Evolutionary conservation across 1,140 invertebrate species (phyloP).

Genomic region (Diachasmimorpha longicaudata): DNA sequence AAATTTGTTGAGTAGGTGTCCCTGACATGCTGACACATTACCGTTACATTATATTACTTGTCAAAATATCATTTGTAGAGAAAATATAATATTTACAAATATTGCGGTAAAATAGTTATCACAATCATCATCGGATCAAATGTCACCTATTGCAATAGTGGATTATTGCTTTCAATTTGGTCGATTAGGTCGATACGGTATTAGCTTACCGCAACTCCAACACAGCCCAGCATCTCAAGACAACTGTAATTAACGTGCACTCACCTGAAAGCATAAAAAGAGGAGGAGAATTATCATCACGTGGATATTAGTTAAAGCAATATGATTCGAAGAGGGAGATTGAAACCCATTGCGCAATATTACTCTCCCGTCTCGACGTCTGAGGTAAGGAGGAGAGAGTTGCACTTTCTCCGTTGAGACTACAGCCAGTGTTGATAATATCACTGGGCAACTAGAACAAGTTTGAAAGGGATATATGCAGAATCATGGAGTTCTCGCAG

Average conservation of each 20-base stretch:
- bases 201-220: constrained; percentile 19
- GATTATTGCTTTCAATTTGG: constrained; percentile 16
- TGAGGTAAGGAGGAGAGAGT: constrained; percentile 12
- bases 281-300: constrained; percentile 10
- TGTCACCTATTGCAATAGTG: too few relatives aligned
- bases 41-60: too few relatives aligned
- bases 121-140: too few relatives aligned
- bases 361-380: neutral
- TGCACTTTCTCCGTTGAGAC: constrained; percentile 30
- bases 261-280: constrained; percentile 23
- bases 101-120: too few relatives aligned
- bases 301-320: neutral
- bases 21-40: too few relatives aligned
- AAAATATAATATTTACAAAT: too few relatives aligned
- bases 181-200: neutral
- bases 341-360: constrained; percentile 21
- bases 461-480: constrained; percentile 20
- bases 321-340: constrained; percentile 12
- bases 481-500: neutral
- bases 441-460: constrained; percentile 24
- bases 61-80: too few relatives aligned
- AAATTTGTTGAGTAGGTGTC: too few relatives aligned
- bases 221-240: too few relatives aligned
- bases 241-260: neutral
- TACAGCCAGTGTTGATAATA: constrained; percentile 21